Percentiles rank a stretch among this genome's conserved stretches.
These are phyloP conservation scores for Orbicella faveolata DNA, from an alignment of 64 coral and sea anemone species.

Conservation along the genomic window DNA sequence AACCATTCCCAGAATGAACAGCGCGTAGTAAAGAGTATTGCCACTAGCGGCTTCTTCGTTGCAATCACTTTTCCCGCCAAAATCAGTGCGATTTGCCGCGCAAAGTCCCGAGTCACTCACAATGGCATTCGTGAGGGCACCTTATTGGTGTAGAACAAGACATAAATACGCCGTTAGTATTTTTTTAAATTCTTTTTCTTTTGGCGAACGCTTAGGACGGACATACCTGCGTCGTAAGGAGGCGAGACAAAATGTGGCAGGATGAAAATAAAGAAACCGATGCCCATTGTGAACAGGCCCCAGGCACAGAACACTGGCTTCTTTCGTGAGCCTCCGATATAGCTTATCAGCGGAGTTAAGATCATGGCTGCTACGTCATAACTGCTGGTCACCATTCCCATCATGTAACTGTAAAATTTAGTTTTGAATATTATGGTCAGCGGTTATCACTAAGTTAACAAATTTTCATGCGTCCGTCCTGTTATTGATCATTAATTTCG, in stretches of 20 bases:
- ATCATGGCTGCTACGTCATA: slow-evolving; percentile 57
- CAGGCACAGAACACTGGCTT: slow-evolving; percentile 66
- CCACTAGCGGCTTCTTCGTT: neutral
- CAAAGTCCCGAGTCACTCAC: neutral
- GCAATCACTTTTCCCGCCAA: neutral
- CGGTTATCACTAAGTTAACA: too few species aligned
- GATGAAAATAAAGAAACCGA: slow-evolving; percentile 68
- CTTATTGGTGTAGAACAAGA: neutral
- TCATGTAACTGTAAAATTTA: slow-evolving; percentile 29
- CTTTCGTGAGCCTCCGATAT: slow-evolving; percentile 57
- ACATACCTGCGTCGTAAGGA: slow-evolving; percentile 55
- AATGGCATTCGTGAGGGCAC: neutral
- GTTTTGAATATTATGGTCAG: too few species aligned
- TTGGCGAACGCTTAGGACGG: neutral
- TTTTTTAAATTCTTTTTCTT: neutral
- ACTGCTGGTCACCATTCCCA: slow-evolving; percentile 59
- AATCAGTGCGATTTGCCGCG: neutral
- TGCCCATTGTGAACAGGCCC: slow-evolving; percentile 56
- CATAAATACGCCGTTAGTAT: neutral
- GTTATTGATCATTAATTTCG: too few species aligned
- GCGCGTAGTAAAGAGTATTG: slow-evolving; percentile 34
- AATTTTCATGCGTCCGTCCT: too few species aligned
- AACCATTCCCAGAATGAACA: slow-evolving; percentile 71
- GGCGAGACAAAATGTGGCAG: slow-evolving; percentile 62
- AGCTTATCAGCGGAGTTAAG: slow-evolving; percentile 65